Conservation (phyloP, 2,888 invertebrate genomes). For the Drosophila neotestacea region DNA sequence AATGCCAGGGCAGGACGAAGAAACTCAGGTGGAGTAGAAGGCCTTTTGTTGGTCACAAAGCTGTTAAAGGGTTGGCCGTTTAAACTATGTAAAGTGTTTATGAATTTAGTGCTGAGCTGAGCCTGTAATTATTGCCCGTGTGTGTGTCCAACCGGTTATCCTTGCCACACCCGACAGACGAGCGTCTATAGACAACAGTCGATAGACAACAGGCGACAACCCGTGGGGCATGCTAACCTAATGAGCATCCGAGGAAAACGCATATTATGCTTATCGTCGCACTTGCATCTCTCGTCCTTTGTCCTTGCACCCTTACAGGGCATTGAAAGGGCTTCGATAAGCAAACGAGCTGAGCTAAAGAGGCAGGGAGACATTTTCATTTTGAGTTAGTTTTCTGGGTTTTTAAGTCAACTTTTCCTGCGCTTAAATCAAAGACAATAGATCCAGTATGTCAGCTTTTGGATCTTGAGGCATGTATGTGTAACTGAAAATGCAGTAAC, state of each 20-base stretch:
- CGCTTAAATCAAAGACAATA: slow-evolving; percentile 74
- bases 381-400: slow-evolving; percentile 53
- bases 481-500: slow-evolving; percentile 42
- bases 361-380: slow-evolving; percentile 12
- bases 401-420: slow-evolving; percentile 66
- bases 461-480: slow-evolving; percentile 47
- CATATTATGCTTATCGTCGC: slow-evolving; percentile 76
- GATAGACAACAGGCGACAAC: slow-evolving; percentile 1
- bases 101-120: slow-evolving; percentile 68
- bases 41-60: slow-evolving; percentile 70
- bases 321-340: slow-evolving; percentile 74
- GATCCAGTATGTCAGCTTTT: slow-evolving; percentile 11
- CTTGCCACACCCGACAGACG: slow-evolving; percentile 24
- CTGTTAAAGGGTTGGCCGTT: slow-evolving; percentile 55
- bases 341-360: slow-evolving; percentile 35
- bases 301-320: slow-evolving; percentile 27
- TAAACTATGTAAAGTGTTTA: slow-evolving; percentile 82
- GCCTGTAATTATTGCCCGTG: slow-evolving; percentile 66
- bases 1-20: slow-evolving; percentile 33
- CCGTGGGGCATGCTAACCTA: slow-evolving; percentile 60
- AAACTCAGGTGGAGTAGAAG: slow-evolving; percentile 48
- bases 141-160: slow-evolving; percentile 49
- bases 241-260: slow-evolving; percentile 81
- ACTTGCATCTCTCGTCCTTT: slow-evolving; percentile 69
- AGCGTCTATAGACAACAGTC: slow-evolving; percentile 2